A percentile compares a stretch with the other conserved stretches of the same genome.
These are phyloP conservation scores for Mamestra brassicae DNA, from an alignment of 2,888 invertebrate species.

Conservation along the genomic window DNA sequence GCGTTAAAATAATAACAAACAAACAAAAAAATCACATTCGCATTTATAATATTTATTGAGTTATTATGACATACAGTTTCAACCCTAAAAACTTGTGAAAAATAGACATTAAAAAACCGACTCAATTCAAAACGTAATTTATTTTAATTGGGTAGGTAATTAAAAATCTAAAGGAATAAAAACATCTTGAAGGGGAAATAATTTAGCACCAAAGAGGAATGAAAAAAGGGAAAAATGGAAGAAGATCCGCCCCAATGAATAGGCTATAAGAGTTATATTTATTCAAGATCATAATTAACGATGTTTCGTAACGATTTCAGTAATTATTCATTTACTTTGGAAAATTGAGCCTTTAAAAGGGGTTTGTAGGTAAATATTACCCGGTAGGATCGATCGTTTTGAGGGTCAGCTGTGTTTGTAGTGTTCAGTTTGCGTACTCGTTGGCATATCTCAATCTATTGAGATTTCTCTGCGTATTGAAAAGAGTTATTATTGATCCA, in stretches of 20 bases:
- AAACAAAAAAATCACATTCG: too few species aligned
- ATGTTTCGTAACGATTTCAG: slow-evolving; percentile 39
- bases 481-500: too few species aligned
- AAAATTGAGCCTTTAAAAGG: slow-evolving; percentile 34
- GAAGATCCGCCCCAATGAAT: slow-evolving; percentile 41
- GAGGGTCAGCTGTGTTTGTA: too few species aligned
- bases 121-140: slow-evolving; percentile 21
- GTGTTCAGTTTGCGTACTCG: too few species aligned
- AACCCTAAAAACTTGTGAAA: background rate
- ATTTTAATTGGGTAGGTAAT: slow-evolving; percentile 40
- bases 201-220: slow-evolving; percentile 36
- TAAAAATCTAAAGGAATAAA: slow-evolving; percentile 49
- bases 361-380: slow-evolving; percentile 9
- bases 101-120: background rate
- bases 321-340: slow-evolving; percentile 44
- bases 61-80: background rate
- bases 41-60: too few species aligned
- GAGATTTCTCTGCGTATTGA: too few species aligned
- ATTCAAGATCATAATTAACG: slow-evolving; percentile 51
- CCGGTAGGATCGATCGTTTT: background rate
- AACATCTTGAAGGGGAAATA: slow-evolving; percentile 53
- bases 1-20: too few species aligned
- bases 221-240: slow-evolving; percentile 36
- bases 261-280: slow-evolving; percentile 40
- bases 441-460: too few species aligned